phyloP scores from a whole-genome alignment of 2,797 vertebrate genomes.

The Poecilia gillii region DNA sequence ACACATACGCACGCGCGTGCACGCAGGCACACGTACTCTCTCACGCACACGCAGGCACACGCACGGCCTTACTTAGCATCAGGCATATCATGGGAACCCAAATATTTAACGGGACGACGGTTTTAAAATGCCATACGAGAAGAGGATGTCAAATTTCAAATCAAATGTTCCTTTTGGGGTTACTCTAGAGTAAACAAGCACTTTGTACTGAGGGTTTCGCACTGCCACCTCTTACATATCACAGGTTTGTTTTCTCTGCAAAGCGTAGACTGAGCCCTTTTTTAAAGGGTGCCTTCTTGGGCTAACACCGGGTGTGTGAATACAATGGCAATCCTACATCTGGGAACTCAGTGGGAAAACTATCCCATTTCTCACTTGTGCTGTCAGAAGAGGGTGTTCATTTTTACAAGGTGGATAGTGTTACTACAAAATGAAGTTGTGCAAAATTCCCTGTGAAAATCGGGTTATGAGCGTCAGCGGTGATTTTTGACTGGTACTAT shows the following conservation, averaged over 20 bases:
- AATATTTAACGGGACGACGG: conserved; percentile 71
- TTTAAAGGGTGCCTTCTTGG: conserved; percentile 65
- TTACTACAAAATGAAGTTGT: conserved; percentile 78
- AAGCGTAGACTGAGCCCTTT: conserved; percentile 62
- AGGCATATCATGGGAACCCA: conserved; percentile 69
- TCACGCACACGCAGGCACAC: conserved; percentile 50
- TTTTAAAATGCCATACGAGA: conserved; percentile 68
- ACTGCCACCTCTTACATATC: conserved; percentile 67
- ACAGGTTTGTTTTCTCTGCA: conserved; percentile 68
- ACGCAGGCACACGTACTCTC: conserved; percentile 41
- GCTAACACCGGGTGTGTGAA: conserved; percentile 74
- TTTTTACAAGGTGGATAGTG: conserved; percentile 79
- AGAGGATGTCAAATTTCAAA: conserved; percentile 64
- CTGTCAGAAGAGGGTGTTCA: conserved; percentile 74
- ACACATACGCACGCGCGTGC: conserved; percentile 58
- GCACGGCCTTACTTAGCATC: conserved; percentile 43
- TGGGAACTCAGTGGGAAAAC: conserved; percentile 83
- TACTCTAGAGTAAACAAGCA: conserved; percentile 70
- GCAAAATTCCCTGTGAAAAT: conserved; percentile 78
- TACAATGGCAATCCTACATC: conserved; percentile 77
- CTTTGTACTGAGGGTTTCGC: conserved; percentile 62
- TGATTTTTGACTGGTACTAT: conserved; percentile 70
- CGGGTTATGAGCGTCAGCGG: conserved; percentile 56
- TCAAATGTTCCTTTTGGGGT: conserved; percentile 52
- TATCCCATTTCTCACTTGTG: conserved; percentile 77